Conservation (phyloP, 2,888 invertebrate genomes). For the Zootermopsis nevadensis region DNA sequence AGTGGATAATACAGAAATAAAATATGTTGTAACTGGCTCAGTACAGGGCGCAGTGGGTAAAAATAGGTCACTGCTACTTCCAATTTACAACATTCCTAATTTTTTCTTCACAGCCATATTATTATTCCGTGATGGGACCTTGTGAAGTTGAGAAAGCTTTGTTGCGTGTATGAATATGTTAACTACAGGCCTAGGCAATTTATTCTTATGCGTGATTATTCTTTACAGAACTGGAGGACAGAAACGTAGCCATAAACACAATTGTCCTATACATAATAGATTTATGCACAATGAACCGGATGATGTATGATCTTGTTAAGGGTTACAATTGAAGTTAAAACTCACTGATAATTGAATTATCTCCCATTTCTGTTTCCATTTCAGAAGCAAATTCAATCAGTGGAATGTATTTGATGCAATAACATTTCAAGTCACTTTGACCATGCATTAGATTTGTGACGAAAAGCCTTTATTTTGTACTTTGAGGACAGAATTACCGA, state of each 20-base stretch:
- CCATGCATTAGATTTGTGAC: neutral
- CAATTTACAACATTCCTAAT: too few species aligned
- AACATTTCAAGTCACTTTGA: neutral
- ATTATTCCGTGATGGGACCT: too few species aligned
- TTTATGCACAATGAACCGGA: neutral
- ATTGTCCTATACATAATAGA: neutral
- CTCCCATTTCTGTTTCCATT: constrained; percentile 39
- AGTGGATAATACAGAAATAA: too few species aligned
- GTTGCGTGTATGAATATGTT: too few species aligned
- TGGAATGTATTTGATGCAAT: neutral
- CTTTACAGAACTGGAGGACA: neutral
- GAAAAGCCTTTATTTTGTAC: too few species aligned
- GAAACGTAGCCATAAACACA: neutral
- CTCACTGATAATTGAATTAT: constrained; percentile 31
- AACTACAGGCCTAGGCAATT: too few species aligned
- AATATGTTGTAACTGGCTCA: too few species aligned
- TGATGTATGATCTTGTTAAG: constrained; percentile 23
- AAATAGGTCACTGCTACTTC: too few species aligned
- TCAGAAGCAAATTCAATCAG: constrained; percentile 37
- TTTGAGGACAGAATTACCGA: too few species aligned
- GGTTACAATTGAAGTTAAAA: constrained; percentile 34
- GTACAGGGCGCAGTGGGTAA: too few species aligned
- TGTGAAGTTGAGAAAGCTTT: too few species aligned
- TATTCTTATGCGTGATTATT: neutral
- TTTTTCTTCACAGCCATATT: too few species aligned